phyloP scores from a whole-genome alignment of 1,140 invertebrate genomes.

The Bacillus rossius region DNA sequence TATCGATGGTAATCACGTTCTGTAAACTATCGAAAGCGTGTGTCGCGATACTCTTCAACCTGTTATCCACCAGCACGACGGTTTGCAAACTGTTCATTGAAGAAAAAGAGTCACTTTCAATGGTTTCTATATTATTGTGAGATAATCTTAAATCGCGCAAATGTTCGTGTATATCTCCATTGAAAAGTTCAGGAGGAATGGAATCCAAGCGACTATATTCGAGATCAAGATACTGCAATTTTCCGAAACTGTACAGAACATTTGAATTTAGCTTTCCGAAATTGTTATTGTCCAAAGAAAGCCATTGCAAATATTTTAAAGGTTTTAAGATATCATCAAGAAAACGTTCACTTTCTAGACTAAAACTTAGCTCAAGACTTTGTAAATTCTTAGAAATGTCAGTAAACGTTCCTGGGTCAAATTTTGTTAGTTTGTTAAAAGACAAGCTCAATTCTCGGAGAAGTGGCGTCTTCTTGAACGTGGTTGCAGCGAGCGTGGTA shows the following conservation, averaged over 20 bases:
- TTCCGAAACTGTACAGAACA: conserved; percentile 54
- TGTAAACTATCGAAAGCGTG: conserved; percentile 59
- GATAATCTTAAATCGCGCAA: conserved; percentile 70
- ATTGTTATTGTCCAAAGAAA: conserved; percentile 86
- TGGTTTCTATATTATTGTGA: conserved; percentile 59
- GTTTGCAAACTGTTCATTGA: conserved; percentile 58
- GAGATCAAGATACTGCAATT: conserved; percentile 77
- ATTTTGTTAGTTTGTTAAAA: conserved; percentile 76
- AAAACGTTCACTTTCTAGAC: conserved; percentile 70
- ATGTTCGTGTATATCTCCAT: conserved; percentile 61
- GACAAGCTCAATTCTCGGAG: conserved; percentile 82
- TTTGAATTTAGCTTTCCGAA: conserved; percentile 61
- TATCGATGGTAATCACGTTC: conserved; percentile 60
- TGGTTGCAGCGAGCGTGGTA: conserved; percentile 60
- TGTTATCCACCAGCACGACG: conserved; percentile 64
- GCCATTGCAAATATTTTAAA: conserved; percentile 68
- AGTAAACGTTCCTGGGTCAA: conserved; percentile 68
- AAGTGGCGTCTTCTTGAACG: conserved; percentile 62
- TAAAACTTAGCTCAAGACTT: conserved; percentile 79
- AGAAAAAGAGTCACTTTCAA: conserved; percentile 58
- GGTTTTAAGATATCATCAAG: conserved; percentile 64
- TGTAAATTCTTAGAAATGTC: conserved; percentile 66
- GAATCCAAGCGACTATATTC: conserved; percentile 72
- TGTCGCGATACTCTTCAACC: conserved; percentile 50
- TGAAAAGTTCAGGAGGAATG: conserved; percentile 58